phyloP scores from a whole-genome alignment of 2,113 vertebrate genomes.

The Tragelaphus buxtoni region DNA sequence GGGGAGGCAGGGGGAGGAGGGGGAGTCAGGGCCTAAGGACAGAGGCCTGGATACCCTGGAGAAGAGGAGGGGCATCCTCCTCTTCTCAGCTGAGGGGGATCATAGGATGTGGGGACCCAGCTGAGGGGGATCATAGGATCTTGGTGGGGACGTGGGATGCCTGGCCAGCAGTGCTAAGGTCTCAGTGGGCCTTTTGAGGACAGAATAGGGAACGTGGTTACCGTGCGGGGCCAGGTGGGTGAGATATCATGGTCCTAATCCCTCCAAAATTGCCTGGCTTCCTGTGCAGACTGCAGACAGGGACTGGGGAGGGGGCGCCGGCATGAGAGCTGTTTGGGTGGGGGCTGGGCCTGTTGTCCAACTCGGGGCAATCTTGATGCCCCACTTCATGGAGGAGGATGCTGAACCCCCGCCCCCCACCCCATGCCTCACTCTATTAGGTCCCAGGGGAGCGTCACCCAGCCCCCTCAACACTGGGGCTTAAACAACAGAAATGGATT shows the following conservation, averaged over 20 bases:
- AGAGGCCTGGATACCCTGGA: fast-evolving
- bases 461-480: not conserved
- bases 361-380: not conserved
- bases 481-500: not conserved
- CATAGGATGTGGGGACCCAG: not conserved
- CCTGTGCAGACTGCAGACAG: fast-evolving
- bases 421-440: not conserved
- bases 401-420: not conserved
- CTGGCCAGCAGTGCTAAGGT: not conserved
- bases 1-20: not conserved
- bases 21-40: too few species aligned
- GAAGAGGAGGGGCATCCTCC: too few species aligned
- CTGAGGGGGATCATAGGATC: not conserved
- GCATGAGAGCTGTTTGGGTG: not conserved
- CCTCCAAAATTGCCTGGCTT: not conserved
- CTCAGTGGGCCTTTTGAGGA: not conserved
- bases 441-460: not conserved
- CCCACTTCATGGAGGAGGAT: not conserved
- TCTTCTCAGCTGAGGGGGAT: too few species aligned
- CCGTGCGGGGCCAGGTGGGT: fast-evolving
- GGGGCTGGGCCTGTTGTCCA: not conserved
- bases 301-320: not conserved
- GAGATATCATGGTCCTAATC: fast-evolving
- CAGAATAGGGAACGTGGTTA: fast-evolving
- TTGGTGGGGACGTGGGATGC: not conserved